phyloP scores from a whole-genome alignment of 2,888 invertebrate species.

The Stenodera caucasica region DNA sequence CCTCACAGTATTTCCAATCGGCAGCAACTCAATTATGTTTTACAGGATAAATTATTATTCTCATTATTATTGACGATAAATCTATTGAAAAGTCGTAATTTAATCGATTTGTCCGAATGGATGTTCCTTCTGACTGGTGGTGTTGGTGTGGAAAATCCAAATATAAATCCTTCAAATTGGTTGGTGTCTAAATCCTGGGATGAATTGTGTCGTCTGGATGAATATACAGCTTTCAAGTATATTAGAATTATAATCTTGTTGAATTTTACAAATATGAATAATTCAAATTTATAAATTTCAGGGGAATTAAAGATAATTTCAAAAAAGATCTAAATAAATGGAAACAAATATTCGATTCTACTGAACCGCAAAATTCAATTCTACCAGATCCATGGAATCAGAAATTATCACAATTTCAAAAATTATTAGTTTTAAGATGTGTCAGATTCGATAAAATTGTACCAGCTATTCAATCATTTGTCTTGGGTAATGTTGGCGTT shows the following conservation, averaged over 20 bases:
- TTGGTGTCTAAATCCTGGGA: slow-evolving; percentile 74
- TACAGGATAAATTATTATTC: slow-evolving; percentile 90
- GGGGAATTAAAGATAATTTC: slow-evolving; percentile 71
- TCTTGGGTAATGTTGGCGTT: slow-evolving; percentile 59
- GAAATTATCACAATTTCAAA: slow-evolving; percentile 69
- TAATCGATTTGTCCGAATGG: slow-evolving; percentile 70
- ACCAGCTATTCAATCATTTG: slow-evolving; percentile 73
- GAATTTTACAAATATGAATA: too few relatives aligned
- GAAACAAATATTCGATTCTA: slow-evolving; percentile 74
- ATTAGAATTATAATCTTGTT: too few relatives aligned
- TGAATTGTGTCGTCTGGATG: slow-evolving; percentile 69
- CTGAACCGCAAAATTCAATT: slow-evolving; percentile 69
- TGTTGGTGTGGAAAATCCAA: slow-evolving; percentile 74
- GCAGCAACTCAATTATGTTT: slow-evolving; percentile 16
- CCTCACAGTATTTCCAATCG: background rate
- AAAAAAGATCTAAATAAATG: slow-evolving; percentile 61
- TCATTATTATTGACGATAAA: slow-evolving; percentile 76
- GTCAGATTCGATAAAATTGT: slow-evolving; percentile 87
- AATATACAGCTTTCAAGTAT: slow-evolving; percentile 58
- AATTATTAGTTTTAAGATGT: slow-evolving; percentile 76
- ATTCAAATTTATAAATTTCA: slow-evolving; percentile 31
- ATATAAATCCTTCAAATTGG: slow-evolving; percentile 72
- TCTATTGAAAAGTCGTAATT: slow-evolving; percentile 63
- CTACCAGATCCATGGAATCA: slow-evolving; percentile 73
- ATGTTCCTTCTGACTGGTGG: slow-evolving; percentile 88